Conservation (phyloP, 2,888 invertebrate genomes). For the Neoascia interrupta region DNA sequence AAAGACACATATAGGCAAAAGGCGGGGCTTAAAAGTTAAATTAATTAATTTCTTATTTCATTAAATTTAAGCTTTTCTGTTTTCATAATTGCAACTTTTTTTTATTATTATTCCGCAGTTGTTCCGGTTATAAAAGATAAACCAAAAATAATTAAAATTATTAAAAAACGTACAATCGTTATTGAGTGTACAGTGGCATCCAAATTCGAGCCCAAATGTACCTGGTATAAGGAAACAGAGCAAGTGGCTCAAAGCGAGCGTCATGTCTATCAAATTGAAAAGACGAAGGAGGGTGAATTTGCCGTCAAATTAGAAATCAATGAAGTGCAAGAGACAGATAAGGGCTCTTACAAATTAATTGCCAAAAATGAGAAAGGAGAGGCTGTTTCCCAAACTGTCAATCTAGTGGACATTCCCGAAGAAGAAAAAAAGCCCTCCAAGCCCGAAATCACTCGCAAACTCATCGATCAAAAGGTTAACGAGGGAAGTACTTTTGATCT, state of each 20-base stretch:
- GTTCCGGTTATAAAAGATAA: conserved; percentile 96
- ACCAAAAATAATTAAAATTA: conserved; percentile 93
- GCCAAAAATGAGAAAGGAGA: conserved; percentile 97
- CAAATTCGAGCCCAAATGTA: conserved; percentile 94
- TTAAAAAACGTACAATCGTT: conserved; percentile 94
- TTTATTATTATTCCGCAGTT: conserved; percentile 81
- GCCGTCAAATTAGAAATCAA: conserved; percentile 94
- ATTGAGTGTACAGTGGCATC: conserved; percentile 96
- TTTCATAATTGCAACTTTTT: background rate
- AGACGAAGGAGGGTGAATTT: conserved; percentile 88
- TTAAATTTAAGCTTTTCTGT: too few relatives aligned
- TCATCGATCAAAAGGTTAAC: conserved; percentile 86
- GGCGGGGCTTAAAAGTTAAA: too few relatives aligned
- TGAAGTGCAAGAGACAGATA: conserved; percentile 89
- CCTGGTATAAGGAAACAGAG: conserved; percentile 94
- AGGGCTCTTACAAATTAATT: conserved; percentile 93
- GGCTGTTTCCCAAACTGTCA: conserved; percentile 92
- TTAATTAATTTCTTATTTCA: too few relatives aligned
- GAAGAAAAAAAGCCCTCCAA: conserved; percentile 88
- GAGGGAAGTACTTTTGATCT: conserved; percentile 90
- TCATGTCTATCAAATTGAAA: conserved; percentile 76
- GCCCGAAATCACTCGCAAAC: conserved; percentile 89
- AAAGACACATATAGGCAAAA: too few relatives aligned
- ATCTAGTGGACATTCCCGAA: conserved; percentile 90
- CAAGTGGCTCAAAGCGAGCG: conserved; percentile 85